These are phyloP conservation scores for Cebus imitator DNA, from an alignment of 2,113 vertebrate species.

Conservation along the genomic window DNA sequence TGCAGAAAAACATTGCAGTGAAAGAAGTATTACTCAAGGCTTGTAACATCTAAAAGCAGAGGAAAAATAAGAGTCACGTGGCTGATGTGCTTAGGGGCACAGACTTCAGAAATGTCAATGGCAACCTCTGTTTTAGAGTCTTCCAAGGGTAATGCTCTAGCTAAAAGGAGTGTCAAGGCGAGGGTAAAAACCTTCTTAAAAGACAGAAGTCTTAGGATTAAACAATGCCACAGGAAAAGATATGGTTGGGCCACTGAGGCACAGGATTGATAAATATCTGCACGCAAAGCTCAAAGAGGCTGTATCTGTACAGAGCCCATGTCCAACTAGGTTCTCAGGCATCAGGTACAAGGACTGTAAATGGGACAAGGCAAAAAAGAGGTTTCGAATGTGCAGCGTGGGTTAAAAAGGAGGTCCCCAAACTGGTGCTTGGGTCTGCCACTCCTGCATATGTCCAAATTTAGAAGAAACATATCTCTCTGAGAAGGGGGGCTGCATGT, in stretches of 20 bases:
- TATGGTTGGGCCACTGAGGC: not conserved
- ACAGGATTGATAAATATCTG: not conserved
- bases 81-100: not conserved
- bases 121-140: not conserved
- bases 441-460: not conserved
- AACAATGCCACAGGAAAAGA: not conserved
- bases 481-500: not conserved
- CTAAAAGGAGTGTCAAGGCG: not conserved
- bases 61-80: not conserved
- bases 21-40: not conserved
- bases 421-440: not conserved
- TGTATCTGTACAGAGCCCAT: not conserved
- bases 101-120: slow-evolving; percentile 5
- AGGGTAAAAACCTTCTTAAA: not conserved
- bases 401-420: not conserved
- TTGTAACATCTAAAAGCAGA: not conserved
- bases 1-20: not conserved
- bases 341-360: not conserved
- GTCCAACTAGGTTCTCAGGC: not conserved
- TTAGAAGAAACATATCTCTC: not conserved
- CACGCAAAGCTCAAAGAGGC: not conserved
- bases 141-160: not conserved
- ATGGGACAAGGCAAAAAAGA: not conserved
- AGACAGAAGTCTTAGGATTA: not conserved
- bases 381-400: not conserved